Evolutionary conservation across 2,797 vertebrate genomes (phyloP).

Genomic region (Gallinago nigripennis): DNA sequence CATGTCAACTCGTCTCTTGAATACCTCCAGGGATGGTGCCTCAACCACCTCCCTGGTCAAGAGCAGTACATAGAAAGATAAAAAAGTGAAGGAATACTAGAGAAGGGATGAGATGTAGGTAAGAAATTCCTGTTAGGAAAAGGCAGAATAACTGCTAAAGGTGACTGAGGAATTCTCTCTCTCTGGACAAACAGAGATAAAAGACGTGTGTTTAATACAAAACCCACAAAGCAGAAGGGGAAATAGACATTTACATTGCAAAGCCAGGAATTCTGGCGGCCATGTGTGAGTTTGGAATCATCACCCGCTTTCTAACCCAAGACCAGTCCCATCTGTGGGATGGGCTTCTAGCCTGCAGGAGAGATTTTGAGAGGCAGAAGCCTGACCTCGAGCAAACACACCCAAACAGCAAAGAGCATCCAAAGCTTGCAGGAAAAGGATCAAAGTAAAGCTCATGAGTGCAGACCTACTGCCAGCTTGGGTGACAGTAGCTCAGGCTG

Average conservation of each 20-base stretch:
- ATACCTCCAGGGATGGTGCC: too few species aligned
- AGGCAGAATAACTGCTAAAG: neutral
- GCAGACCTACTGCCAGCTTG: rapidly evolving
- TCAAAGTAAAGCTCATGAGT: neutral
- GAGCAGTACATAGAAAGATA: rapidly evolving
- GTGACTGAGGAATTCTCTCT: neutral
- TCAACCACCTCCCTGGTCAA: too few species aligned
- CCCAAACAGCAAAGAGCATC: neutral
- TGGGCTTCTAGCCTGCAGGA: neutral
- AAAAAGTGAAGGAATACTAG: neutral
- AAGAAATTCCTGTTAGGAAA: neutral
- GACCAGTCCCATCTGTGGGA: neutral
- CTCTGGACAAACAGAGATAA: neutral
- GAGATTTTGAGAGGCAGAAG: neutral
- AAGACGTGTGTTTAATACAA: neutral
- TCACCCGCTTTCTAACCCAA: neutral
- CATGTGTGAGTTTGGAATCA: neutral
- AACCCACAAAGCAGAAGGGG: neutral
- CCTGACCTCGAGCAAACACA: neutral
- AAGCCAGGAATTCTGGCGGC: neutral
- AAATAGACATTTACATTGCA: neutral
- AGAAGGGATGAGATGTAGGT: neutral
- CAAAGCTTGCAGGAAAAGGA: neutral
- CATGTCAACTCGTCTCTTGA: too few species aligned
- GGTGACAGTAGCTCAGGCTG: neutral